A percentile compares a stretch with the other conserved stretches of the same genome.
These are phyloP conservation scores for Trogon surrucura DNA, from an alignment of 2,113 vertebrate genomes.

Conservation along the genomic window DNA sequence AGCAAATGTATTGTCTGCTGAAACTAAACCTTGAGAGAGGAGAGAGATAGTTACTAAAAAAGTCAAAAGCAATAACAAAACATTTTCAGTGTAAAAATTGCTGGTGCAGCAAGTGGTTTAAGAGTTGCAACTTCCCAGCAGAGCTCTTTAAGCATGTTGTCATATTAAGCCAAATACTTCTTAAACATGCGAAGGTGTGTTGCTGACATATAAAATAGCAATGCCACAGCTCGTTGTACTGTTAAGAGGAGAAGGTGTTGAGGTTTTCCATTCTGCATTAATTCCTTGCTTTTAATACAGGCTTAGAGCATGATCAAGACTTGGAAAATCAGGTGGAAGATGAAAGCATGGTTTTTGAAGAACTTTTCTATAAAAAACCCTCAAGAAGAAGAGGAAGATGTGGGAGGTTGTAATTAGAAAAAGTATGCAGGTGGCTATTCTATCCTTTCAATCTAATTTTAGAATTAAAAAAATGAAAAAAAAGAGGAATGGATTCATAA, in stretches of 20 bases:
- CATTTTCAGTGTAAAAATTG: neutral
- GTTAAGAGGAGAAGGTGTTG: neutral
- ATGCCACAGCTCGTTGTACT: neutral
- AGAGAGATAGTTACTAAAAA: neutral
- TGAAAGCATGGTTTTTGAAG: conserved; percentile 73
- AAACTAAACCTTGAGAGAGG: neutral
- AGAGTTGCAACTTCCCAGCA: neutral
- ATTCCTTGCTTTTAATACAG: conserved; percentile 46
- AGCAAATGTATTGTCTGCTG: neutral
- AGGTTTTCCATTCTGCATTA: neutral
- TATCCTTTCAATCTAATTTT: neutral
- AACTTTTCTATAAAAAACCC: conserved; percentile 65
- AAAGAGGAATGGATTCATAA: neutral
- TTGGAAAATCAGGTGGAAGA: conserved; percentile 76
- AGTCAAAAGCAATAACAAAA: neutral
- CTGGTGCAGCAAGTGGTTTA: neutral
- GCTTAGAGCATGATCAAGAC: conserved; percentile 33
- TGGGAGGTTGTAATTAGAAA: conserved; percentile 36
- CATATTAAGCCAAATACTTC: neutral
- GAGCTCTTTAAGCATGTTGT: neutral
- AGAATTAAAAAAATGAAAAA: neutral
- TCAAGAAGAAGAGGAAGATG: conserved; percentile 56
- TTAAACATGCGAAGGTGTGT: neutral
- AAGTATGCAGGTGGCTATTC: neutral
- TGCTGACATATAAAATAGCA: neutral